A percentile compares a stretch with the other conserved stretches of the same genome.
Evolutionary conservation across 2,113 vertebrate species (phyloP).

Genomic region (Malurus alboscapulatus): DNA sequence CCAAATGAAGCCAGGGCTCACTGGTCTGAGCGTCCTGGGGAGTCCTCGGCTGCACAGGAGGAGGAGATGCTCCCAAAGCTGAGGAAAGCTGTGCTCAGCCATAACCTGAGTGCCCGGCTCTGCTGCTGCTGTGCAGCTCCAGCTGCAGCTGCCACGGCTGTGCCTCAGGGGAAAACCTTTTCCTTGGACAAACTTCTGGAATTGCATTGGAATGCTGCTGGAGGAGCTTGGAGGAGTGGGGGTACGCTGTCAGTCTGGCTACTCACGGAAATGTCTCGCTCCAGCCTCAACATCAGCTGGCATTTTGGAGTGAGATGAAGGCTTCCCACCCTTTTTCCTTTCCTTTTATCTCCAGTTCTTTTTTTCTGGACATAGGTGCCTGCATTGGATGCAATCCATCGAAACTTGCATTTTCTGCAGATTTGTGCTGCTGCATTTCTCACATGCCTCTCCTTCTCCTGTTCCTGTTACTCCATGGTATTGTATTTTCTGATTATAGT

Average conservation of each 20-base stretch:
- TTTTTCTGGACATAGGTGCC: neutral
- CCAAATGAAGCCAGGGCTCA: neutral
- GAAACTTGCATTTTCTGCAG: neutral
- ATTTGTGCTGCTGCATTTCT: neutral
- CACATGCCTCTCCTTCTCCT: neutral
- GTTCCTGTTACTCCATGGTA: neutral
- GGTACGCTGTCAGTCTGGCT: neutral
- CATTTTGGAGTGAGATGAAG: neutral
- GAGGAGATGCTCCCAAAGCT: neutral
- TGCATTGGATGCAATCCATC: neutral
- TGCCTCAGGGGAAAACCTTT: neutral
- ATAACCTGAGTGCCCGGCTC: accelerated
- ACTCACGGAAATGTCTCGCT: neutral
- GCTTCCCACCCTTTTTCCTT: neutral
- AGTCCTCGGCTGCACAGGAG: neutral
- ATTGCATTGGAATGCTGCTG: neutral
- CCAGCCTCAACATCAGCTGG: accelerated
- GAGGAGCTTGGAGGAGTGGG: neutral
- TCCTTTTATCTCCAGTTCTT: neutral
- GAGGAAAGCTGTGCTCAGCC: neutral
- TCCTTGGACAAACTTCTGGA: neutral
- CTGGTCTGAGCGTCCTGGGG: neutral
- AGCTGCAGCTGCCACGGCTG: neutral
- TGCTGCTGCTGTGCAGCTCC: neutral
- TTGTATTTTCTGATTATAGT: neutral